Conservation (phyloP, 2,797 vertebrate genomes). For the Hirundo rustica region DNA sequence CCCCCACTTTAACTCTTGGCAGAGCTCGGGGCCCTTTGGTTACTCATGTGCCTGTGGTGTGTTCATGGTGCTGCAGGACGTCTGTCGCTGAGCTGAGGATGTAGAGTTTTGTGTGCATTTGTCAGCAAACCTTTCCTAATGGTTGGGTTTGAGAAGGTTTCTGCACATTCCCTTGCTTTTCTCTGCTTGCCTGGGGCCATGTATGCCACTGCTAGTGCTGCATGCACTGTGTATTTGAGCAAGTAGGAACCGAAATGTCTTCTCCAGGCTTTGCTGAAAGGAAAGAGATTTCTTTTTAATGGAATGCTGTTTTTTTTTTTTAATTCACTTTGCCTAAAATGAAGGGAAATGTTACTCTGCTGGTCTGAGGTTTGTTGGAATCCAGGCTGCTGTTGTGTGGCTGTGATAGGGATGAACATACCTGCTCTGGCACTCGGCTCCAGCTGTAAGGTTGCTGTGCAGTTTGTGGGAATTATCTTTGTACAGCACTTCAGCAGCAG, state of each 20-base stretch:
- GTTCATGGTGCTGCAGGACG: neutral
- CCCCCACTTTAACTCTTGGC: neutral
- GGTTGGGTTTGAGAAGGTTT: neutral
- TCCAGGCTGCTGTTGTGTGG: neutral
- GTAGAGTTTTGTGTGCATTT: neutral
- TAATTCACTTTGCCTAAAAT: neutral
- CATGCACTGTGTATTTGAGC: neutral
- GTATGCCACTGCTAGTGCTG: neutral
- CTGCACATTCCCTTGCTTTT: neutral
- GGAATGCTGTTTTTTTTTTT: neutral
- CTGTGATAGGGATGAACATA: neutral
- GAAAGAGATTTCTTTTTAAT: neutral
- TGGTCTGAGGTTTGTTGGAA: neutral
- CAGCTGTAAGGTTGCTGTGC: neutral
- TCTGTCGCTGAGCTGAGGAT: neutral
- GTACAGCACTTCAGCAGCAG: fast-evolving
- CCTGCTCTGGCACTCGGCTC: fast-evolving
- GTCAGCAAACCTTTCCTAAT: neutral
- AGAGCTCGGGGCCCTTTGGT: neutral
- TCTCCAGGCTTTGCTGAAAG: neutral
- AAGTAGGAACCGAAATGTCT: neutral
- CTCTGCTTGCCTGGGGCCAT: neutral
- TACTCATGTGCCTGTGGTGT: fast-evolving
- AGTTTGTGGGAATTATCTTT: neutral
- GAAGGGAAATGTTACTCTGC: neutral